Conservation (phyloP, 2,113 vertebrate genomes). For the Aramus guarauna region DNA sequence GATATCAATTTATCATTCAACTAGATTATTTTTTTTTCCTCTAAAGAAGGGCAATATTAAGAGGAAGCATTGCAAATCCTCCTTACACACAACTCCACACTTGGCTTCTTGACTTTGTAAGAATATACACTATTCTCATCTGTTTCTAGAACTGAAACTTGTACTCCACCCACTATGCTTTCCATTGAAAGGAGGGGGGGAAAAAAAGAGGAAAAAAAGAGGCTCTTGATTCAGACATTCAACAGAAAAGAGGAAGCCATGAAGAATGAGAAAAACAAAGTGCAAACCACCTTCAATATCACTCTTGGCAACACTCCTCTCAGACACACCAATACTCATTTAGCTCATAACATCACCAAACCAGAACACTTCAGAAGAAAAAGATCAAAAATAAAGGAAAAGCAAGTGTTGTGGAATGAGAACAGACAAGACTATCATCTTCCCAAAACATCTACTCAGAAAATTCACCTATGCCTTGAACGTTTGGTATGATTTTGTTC, state of each 20-base stretch:
- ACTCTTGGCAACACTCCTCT: neutral
- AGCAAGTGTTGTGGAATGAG: neutral
- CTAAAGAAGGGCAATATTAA: neutral
- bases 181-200: neutral
- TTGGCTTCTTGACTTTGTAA: neutral
- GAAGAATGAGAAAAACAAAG: neutral
- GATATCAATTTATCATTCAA: neutral
- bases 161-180: neutral
- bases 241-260: neutral
- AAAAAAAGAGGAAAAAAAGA: neutral
- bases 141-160: neutral
- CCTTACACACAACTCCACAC: neutral
- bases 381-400: neutral
- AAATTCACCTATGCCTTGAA: neutral
- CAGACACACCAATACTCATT: neutral
- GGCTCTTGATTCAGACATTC: neutral
- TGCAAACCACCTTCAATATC: neutral
- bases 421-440: neutral
- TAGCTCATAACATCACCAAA: neutral
- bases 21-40: neutral
- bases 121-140: neutral
- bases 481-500: neutral
- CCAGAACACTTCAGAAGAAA: neutral
- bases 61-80: neutral
- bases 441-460: neutral